These are phyloP conservation scores for Pristis pectinata DNA, from an alignment of 2,797 vertebrate species.

Conservation along the genomic window DNA sequence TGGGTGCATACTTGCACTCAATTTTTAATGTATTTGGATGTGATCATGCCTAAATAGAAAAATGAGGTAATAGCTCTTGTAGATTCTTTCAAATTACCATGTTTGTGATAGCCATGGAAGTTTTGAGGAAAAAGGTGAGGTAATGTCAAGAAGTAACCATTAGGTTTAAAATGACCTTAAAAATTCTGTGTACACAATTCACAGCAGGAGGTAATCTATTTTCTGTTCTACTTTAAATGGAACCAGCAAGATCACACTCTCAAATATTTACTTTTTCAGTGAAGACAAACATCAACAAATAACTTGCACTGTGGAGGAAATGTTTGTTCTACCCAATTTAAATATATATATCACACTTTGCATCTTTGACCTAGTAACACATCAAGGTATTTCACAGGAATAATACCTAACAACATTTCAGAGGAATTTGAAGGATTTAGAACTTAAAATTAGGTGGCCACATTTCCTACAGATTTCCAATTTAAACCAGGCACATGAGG, in stretches of 20 bases:
- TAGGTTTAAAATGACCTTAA: background rate
- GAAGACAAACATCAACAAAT: background rate
- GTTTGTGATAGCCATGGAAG: too few species aligned
- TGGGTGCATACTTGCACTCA: background rate
- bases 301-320: background rate
- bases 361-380: background rate
- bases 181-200: background rate
- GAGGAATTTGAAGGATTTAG: background rate
- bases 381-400: background rate
- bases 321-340: background rate
- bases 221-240: background rate
- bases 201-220: background rate
- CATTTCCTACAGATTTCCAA: background rate
- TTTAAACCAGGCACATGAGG: background rate
- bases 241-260: background rate
- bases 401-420: background rate
- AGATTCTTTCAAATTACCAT: background rate
- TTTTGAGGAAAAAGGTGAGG: background rate
- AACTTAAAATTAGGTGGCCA: background rate
- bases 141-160: background rate
- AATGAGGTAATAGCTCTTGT: background rate
- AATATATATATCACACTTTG: background rate
- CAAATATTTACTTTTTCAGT: background rate
- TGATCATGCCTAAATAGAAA: background rate
- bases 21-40: background rate